Conservation (phyloP, 2,888 invertebrate species). For the Caenorhabditis auriculariae region DNA sequence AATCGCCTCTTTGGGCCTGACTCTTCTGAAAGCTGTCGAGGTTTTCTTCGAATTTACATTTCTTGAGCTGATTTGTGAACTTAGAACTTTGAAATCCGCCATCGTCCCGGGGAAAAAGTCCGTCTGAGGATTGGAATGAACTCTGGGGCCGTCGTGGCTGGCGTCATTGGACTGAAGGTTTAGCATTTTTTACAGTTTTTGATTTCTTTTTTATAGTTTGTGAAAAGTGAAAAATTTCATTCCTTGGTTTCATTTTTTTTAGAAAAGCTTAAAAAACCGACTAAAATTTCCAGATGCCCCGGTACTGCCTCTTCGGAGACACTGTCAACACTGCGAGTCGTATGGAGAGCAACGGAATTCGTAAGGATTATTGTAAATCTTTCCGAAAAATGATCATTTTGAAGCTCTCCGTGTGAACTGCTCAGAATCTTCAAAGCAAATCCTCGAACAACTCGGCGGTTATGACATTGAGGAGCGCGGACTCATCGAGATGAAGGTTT, state of each 20-base stretch:
- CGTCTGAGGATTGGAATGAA: slow-evolving; percentile 46
- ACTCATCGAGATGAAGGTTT: slow-evolving; percentile 65
- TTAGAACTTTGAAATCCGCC: slow-evolving; percentile 42
- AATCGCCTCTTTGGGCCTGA: slow-evolving; percentile 49
- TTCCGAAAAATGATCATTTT: background rate
- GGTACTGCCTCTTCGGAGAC: slow-evolving; percentile 45
- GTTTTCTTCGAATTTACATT: slow-evolving; percentile 12
- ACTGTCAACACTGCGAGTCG: slow-evolving; percentile 44
- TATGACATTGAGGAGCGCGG: slow-evolving; percentile 65
- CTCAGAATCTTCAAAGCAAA: slow-evolving; percentile 36
- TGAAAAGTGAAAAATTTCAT: background rate
- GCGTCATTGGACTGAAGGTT: slow-evolving; percentile 42
- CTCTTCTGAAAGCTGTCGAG: slow-evolving; percentile 56
- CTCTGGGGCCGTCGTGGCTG: slow-evolving; percentile 37
- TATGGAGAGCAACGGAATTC: slow-evolving; percentile 48
- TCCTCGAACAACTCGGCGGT: slow-evolving; percentile 65
- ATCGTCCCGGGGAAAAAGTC: slow-evolving; percentile 36
- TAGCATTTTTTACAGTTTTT: background rate
- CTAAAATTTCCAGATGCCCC: slow-evolving; percentile 25
- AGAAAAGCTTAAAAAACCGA: background rate
- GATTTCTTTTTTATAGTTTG: background rate
- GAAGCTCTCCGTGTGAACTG: slow-evolving; percentile 41
- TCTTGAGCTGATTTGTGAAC: background rate
- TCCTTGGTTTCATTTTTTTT: background rate
- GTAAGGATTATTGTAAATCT: slow-evolving; percentile 11